phyloP scores from a whole-genome alignment of 2,113 vertebrate genomes.

The Tonatia bakeri region DNA sequence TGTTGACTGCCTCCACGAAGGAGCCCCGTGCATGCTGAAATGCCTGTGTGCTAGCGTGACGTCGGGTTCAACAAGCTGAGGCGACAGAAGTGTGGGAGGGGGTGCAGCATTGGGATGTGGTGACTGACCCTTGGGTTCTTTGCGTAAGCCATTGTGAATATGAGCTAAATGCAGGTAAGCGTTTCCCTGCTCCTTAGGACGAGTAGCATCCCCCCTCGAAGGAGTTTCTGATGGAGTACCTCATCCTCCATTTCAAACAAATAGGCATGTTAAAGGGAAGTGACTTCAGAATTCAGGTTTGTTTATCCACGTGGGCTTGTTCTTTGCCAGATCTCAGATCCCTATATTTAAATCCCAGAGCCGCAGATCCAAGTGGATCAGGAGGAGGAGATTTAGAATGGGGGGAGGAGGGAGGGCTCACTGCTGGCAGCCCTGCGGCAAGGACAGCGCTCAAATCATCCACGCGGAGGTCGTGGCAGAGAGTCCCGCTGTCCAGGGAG shows the following conservation, averaged over 20 bases:
- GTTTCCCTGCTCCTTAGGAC: neutral
- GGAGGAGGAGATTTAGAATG: neutral
- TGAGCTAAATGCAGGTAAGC: neutral
- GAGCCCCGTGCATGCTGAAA: neutral
- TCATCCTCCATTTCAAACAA: neutral
- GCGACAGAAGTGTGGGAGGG: neutral
- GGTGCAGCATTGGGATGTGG: neutral
- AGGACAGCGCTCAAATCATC: neutral
- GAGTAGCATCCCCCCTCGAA: neutral
- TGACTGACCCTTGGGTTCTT: neutral
- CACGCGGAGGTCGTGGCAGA: neutral
- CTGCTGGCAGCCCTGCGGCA: neutral
- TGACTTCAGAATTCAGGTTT: neutral
- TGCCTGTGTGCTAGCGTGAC: neutral
- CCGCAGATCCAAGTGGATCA: neutral
- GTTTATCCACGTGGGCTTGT: neutral
- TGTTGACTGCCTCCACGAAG: neutral
- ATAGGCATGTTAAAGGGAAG: neutral
- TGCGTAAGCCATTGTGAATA: neutral
- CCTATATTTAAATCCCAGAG: neutral
- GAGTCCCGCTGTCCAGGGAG: neutral
- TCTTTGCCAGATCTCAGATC: neutral
- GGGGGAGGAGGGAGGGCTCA: neutral
- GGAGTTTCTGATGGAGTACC: neutral
- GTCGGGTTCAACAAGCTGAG: neutral